Base-by-base conservation (phyloP, 23 tunicate species). In the Trididemnum clinides region DNA sequence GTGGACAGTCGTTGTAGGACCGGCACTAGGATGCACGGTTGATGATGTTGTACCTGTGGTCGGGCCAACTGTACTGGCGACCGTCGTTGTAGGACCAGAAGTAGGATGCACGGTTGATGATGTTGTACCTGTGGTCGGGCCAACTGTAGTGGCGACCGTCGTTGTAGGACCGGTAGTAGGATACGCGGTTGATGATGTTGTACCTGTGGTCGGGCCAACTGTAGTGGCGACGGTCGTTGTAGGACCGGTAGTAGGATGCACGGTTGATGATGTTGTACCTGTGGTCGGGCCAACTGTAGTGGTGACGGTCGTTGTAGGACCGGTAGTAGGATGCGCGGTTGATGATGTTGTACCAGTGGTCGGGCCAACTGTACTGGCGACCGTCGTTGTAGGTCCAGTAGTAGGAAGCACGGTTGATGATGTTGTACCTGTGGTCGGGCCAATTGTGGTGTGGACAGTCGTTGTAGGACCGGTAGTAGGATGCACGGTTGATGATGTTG, bases 371-470 rank as follows among this genome's bases (percentile, higher is more conserved):
- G 10, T 15, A 10, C 12, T 44, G 15, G 15, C 15, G 54, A 15
- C 10, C 10, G 54, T 44, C 12, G 54, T 44, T 15, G 54, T 10
- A 7, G 10, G 10, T 44, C 12, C 10, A 44, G 54, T 44, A 15
- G 54, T 44, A 15, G 54, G 54, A 7, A 44, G 10, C 15, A 15
- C 15, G 12, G 54, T 44, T 15, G 15, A 7, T 10, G 49, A 50
- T 26, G 91, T 38, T n/a, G 86, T 34, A 37, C 64, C 30, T 57
- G 83, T 51, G 26, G 38, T 82, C 36, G 76, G 71, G 77, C 44
- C 21, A 1, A 33, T 51, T 28, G 39, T 25, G 34, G 27, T 72
- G 28, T 79, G 73, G 0, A 44, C 15, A 7, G 54, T 44, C 54
- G 54, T 44, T 10, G 15, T 44, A 15, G 54, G 15, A 44, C 12